These are phyloP conservation scores for Erythrocercus mccallii DNA, from an alignment of 2,113 vertebrate species.

Conservation along the genomic window DNA sequence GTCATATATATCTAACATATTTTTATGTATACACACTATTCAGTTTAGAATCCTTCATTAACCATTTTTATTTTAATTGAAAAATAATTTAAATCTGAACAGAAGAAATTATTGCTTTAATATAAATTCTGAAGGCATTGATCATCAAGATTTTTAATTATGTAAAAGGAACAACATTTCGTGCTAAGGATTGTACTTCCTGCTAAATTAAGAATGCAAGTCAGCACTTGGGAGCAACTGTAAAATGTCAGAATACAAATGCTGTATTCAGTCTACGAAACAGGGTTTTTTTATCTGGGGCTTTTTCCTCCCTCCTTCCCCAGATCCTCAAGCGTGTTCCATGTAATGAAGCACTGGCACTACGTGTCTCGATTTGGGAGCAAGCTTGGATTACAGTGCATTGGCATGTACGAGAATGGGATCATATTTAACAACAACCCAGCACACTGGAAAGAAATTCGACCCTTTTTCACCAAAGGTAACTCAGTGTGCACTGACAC, in stretches of 20 bases:
- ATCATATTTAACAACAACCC: conserved; percentile 93
- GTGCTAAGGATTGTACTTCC: neutral
- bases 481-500: neutral
- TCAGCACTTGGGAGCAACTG: neutral
- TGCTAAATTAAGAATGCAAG: neutral
- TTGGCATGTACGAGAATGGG: conserved; percentile 92
- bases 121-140: neutral
- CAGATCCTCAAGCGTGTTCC: conserved; percentile 86
- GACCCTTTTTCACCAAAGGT: conserved; percentile 91
- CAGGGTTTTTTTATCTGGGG: neutral
- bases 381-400: conserved; percentile 82
- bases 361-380: conserved; percentile 88
- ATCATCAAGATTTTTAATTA: neutral
- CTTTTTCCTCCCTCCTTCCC: neutral
- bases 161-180: neutral
- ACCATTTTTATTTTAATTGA: neutral
- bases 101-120: neutral
- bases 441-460: conserved; percentile 81
- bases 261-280: neutral
- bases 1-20: neutral
- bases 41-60: neutral
- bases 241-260: neutral
- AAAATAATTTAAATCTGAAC: neutral
- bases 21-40: neutral
- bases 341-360: conserved; percentile 84